Evolutionary conservation across 1,140 invertebrate species (phyloP).

Genomic region (Hylaeus anthracinus): DNA sequence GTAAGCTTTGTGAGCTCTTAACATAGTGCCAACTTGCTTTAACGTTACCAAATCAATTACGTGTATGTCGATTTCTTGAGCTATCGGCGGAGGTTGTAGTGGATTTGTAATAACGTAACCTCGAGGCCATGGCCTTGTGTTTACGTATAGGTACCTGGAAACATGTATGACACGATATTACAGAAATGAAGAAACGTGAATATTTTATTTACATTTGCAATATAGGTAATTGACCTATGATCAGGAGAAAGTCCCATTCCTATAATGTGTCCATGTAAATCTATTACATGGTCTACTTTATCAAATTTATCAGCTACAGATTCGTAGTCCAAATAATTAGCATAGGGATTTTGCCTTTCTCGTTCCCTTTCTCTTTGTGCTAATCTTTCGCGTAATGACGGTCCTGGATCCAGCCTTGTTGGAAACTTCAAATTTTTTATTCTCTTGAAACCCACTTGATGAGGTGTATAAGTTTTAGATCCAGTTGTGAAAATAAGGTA

Average conservation of each 20-base stretch:
- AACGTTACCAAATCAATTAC: slow-evolving; percentile 92
- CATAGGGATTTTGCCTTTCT: slow-evolving; percentile 77
- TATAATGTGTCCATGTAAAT: slow-evolving; percentile 94
- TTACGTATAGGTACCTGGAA: slow-evolving; percentile 91
- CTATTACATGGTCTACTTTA: slow-evolving; percentile 90
- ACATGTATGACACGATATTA: slow-evolving; percentile 26
- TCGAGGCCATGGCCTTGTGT: slow-evolving; percentile 92
- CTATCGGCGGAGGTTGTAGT: slow-evolving; percentile 91
- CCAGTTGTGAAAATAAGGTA: slow-evolving; percentile 94
- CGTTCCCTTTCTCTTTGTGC: slow-evolving; percentile 82
- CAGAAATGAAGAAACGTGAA: neutral
- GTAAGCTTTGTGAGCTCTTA: slow-evolving; percentile 92
- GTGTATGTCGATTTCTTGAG: slow-evolving; percentile 95
- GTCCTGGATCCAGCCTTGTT: slow-evolving; percentile 85
- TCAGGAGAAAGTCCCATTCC: slow-evolving; percentile 94
- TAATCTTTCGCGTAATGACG: slow-evolving; percentile 85
- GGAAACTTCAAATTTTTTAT: slow-evolving; percentile 89
- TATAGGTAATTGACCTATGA: slow-evolving; percentile 83
- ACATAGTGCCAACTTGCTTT: slow-evolving; percentile 90
- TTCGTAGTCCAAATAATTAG: slow-evolving; percentile 87
- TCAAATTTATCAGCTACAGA: slow-evolving; percentile 88
- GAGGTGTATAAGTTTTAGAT: slow-evolving; percentile 91
- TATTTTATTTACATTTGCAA: neutral
- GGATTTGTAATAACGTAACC: slow-evolving; percentile 90
- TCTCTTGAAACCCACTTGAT: slow-evolving; percentile 93